phyloP scores from a whole-genome alignment of 2,113 vertebrate species.

The Chloropsis hardwickii region DNA sequence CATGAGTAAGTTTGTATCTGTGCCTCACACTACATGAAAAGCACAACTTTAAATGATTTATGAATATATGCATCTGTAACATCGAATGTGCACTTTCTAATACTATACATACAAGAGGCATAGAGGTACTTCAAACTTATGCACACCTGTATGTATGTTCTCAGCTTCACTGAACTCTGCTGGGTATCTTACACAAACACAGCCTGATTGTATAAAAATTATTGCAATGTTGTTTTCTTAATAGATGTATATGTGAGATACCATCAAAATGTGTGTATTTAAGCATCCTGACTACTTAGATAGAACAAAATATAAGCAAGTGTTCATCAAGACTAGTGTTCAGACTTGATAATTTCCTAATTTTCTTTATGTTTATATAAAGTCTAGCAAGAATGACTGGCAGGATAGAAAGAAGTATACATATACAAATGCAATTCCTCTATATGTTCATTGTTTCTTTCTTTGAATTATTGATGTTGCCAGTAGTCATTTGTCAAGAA shows the following conservation, averaged over 20 bases:
- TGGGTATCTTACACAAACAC: not conserved
- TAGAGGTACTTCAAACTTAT: not conserved
- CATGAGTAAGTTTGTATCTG: slow-evolving; percentile 83
- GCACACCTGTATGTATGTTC: slow-evolving; percentile 38
- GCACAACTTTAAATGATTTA: slow-evolving; percentile 80
- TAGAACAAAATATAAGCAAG: slow-evolving; percentile 26
- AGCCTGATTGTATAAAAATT: slow-evolving; percentile 38
- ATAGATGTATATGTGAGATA: not conserved
- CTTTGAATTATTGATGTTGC: slow-evolving; percentile 78
- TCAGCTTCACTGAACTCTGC: not conserved
- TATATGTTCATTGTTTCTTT: slow-evolving; percentile 71
- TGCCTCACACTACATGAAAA: slow-evolving; percentile 77
- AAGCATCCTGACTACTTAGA: slow-evolving; percentile 16
- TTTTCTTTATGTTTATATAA: slow-evolving; percentile 59
- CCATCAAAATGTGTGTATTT: not conserved
- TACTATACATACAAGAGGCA: not conserved
- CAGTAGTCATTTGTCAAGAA: slow-evolving; percentile 74
- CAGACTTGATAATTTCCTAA: slow-evolving; percentile 41
- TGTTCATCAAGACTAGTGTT: slow-evolving; percentile 19
- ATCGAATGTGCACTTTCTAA: slow-evolving; percentile 41
- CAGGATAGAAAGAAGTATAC: slow-evolving; percentile 62
- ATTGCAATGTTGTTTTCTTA: slow-evolving; percentile 30
- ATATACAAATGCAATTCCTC: slow-evolving; percentile 67
- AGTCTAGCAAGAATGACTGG: slow-evolving; percentile 66
- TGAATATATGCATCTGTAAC: slow-evolving; percentile 76